Base-by-base conservation (phyloP, 1,140 invertebrate species). In the Bombus haemorrhoidalis region DNA sequence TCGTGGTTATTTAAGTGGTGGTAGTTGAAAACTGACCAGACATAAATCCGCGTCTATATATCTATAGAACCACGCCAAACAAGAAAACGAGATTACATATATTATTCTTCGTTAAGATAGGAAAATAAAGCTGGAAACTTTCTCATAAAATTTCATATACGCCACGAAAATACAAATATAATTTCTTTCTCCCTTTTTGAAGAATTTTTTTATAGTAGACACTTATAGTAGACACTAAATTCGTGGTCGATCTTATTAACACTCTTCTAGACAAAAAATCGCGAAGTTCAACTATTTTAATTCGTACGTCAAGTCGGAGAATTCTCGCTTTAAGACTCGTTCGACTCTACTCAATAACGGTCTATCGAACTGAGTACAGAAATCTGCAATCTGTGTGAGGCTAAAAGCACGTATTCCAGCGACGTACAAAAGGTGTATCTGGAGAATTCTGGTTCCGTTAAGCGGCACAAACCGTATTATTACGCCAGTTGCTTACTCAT, bases 361-460 rank as follows among this genome's bases (percentile, higher is more conserved):
- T 59, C 39, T 34, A 47, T 66, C 25, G 53, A 22, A 32, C 13
- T 4, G 28, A 39, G 37, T 37, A 39, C 32, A 71, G 72, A 62
- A 39, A 81, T 81, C 41, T 39, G 18, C 53, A 47, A 77, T 83
- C 57, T 43, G 15, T 39, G 41, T 0, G 39, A 25, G 32, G 28
- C 32, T 69, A 72, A 77, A 77, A 71, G 39, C 47, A 71, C 37
- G 62, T 71, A 83, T 59, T 32, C 41, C 22, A 25, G 2, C 25
- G 32, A 59, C 66, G 41, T 64, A 57, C 25, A 53, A 76, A 76
- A 72, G 76, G 74, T 82, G 41, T 81, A 62, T 82, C 74, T 62
- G 57, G 73, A 75, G 88, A 90, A 90, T 90, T 82, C 82, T 83
- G 68, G 86, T 89, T 62, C 89, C 69, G 87, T 90, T 87, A 89